Conservation (phyloP, 2,113 vertebrate species). For the Plestiodon gilberti region DNA sequence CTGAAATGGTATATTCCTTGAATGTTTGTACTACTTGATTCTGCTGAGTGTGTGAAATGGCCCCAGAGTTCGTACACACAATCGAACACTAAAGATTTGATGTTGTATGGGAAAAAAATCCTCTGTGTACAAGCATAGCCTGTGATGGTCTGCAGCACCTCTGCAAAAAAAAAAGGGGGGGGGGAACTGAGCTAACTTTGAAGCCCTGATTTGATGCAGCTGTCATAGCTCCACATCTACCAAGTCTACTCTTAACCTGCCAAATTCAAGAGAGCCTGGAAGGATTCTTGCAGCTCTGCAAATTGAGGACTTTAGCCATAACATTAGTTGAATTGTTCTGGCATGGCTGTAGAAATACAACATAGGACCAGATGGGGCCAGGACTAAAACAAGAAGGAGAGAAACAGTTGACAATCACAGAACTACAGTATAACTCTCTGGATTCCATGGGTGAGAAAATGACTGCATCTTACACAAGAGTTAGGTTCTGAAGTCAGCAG, state of each 20-base stretch:
- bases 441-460: too few species aligned
- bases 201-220: conserved; percentile 37
- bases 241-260: conserved; percentile 30
- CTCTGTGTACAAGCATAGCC: not conserved
- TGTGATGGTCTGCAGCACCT: conserved; percentile 58
- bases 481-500: too few species aligned
- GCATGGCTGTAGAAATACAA: not conserved
- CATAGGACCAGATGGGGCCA: not conserved
- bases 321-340: not conserved
- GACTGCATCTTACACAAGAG: too few species aligned
- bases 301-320: not conserved
- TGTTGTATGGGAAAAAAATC: not conserved
- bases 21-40: not conserved
- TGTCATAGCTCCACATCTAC: conserved; percentile 58
- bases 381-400: not conserved
- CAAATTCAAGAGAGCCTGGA: conserved; percentile 49
- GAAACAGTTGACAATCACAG: not conserved
- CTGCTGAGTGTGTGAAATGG: not conserved
- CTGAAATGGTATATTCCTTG: too few species aligned
- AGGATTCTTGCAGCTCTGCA: conserved; percentile 16
- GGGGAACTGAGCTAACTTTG: conserved; percentile 35
- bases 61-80: not conserved
- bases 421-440: too few species aligned
- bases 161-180: conserved; percentile 50
- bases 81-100: not conserved